Conservation (phyloP, 1,140 invertebrate genomes). For the Papilio aristodemus region DNA sequence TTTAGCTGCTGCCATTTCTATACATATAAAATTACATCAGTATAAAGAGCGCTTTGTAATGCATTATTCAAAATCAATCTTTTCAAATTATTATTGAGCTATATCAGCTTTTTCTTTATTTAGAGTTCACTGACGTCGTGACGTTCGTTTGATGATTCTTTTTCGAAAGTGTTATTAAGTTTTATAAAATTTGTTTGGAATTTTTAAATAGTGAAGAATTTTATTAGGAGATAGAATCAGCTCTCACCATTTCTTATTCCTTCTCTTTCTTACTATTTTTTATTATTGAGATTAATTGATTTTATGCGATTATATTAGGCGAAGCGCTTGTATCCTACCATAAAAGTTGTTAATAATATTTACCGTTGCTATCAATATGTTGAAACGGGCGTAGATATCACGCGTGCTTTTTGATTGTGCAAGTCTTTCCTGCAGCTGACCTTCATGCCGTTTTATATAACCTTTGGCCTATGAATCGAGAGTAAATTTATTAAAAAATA, state of each 20-base stretch:
- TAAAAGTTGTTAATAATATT: slow-evolving; percentile 44
- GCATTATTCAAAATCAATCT: not conserved
- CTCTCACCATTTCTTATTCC: too few species aligned
- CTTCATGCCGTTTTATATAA: slow-evolving; percentile 94
- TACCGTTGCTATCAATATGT: slow-evolving; percentile 88
- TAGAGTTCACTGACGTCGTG: not conserved
- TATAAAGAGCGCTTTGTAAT: slow-evolving; percentile 2
- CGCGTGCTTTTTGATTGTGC: slow-evolving; percentile 92
- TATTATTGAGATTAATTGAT: too few species aligned
- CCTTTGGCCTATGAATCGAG: slow-evolving; percentile 84
- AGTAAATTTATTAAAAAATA: slow-evolving; percentile 6
- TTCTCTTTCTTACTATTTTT: too few species aligned
- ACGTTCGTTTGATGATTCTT: too few species aligned
- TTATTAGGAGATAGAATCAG: too few species aligned
- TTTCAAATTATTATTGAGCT: not conserved
- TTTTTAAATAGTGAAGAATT: too few species aligned
- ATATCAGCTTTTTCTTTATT: not conserved
- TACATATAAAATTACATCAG: slow-evolving; percentile 41
- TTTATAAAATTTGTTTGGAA: too few species aligned
- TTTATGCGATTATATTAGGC: too few species aligned
- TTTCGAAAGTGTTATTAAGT: too few species aligned
- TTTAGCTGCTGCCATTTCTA: slow-evolving; percentile 91
- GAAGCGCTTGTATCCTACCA: too few species aligned
- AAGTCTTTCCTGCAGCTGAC: slow-evolving; percentile 92
- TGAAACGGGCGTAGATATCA: slow-evolving; percentile 91